Conservation (phyloP, 2,888 invertebrate genomes). For the Thera obeliscata region DNA sequence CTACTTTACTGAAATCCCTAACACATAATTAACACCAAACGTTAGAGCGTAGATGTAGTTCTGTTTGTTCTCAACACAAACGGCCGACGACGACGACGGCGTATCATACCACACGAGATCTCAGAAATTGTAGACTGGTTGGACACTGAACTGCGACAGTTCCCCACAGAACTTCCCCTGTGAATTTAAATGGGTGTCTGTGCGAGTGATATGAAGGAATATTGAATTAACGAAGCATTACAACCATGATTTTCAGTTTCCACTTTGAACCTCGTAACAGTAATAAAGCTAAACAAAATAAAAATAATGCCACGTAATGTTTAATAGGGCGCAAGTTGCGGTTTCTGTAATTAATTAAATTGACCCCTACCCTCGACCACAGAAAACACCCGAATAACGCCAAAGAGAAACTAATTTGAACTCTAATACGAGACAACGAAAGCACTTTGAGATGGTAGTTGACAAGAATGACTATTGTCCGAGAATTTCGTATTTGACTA, state of each 20-base stretch:
- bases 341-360: slow-evolving; percentile 75
- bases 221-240: slow-evolving; percentile 10
- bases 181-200: slow-evolving; percentile 15
- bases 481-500: slow-evolving; percentile 70
- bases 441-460: slow-evolving; percentile 47
- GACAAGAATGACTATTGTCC: slow-evolving; percentile 55
- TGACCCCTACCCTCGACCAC: slow-evolving; percentile 69
- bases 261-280: slow-evolving; percentile 41
- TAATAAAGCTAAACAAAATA: slow-evolving; percentile 57
- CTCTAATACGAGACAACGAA: slow-evolving; percentile 52
- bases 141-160: slow-evolving; percentile 11
- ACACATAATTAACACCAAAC: slow-evolving; percentile 4
- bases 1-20: neutral
- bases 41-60: neutral
- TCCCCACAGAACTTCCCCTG: slow-evolving; percentile 8
- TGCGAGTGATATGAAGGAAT: slow-evolving; percentile 17
- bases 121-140: slow-evolving; percentile 13
- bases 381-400: slow-evolving; percentile 51
- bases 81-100: slow-evolving; percentile 1
- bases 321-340: slow-evolving; percentile 72
- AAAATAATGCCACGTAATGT: slow-evolving; percentile 61
- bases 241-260: slow-evolving; percentile 15
- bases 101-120: slow-evolving; percentile 11
- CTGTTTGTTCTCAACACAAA: slow-evolving; percentile 2
- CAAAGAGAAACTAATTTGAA: slow-evolving; percentile 53